A percentile compares a stretch with the other conserved stretches of the same genome.
These are phyloP conservation scores for Sinocyclocheilus rhinocerous DNA, from an alignment of 2,113 vertebrate species.

Conservation along the genomic window DNA sequence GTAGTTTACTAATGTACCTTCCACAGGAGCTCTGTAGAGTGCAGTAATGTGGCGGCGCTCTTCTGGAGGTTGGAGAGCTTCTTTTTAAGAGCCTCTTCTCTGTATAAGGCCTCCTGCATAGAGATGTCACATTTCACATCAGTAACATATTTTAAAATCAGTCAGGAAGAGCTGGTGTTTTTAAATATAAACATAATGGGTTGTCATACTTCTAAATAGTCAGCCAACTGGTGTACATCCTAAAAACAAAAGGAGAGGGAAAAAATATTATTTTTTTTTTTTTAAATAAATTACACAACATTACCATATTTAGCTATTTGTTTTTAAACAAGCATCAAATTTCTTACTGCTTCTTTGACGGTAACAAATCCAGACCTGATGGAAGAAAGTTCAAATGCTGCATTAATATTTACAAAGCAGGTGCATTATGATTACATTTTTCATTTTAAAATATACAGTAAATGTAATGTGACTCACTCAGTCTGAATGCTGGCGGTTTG, in stretches of 20 bases:
- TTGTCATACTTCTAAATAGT: slow-evolving; percentile 73
- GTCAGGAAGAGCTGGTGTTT: neutral
- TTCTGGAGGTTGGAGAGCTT: slow-evolving; percentile 73
- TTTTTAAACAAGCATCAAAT: neutral
- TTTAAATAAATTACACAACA: neutral
- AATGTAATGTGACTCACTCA: slow-evolving; percentile 67
- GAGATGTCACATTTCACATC: slow-evolving; percentile 11
- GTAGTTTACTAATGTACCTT: slow-evolving; percentile 63
- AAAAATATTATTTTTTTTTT: neutral
- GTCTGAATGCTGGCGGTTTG: slow-evolving; percentile 68
- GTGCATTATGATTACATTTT: neutral
- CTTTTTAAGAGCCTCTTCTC: slow-evolving; percentile 73
- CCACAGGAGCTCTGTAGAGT: slow-evolving; percentile 71
- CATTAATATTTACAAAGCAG: neutral
- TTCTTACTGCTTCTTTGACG: slow-evolving; percentile 73
- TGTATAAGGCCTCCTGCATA: slow-evolving; percentile 75
- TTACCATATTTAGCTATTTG: neutral
- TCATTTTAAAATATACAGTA: neutral
- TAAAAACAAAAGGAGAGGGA: slow-evolving; percentile 53
- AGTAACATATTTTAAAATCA: neutral
- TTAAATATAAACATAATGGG: neutral
- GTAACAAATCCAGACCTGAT: slow-evolving; percentile 70
- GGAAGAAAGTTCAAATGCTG: neutral
- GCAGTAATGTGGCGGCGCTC: slow-evolving; percentile 63
- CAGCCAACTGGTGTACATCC: slow-evolving; percentile 72